Conservation (phyloP, 2,113 vertebrate genomes). For the Tapirus terrestris region DNA sequence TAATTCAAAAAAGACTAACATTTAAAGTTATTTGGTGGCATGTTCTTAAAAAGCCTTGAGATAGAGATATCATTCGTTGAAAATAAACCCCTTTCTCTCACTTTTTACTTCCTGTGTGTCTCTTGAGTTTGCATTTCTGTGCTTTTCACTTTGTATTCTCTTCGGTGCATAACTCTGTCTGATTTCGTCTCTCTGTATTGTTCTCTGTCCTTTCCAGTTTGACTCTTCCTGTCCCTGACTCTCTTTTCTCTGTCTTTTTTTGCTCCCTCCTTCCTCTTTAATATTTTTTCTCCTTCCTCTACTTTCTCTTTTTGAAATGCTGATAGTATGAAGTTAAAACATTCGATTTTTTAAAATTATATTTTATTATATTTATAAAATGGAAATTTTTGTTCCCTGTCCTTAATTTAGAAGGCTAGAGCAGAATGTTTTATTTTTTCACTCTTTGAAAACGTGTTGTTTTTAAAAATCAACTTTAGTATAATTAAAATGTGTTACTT, state of each 20-base stretch:
- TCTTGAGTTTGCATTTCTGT: background rate
- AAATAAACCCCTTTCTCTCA: background rate
- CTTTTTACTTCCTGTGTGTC: background rate
- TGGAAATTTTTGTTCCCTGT: background rate
- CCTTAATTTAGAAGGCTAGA: conserved; percentile 10
- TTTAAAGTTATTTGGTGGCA: conserved; percentile 35
- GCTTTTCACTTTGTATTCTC: background rate
- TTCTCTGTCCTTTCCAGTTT: background rate
- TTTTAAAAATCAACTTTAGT: background rate
- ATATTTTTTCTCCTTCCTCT: background rate
- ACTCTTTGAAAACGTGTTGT: conserved; percentile 32
- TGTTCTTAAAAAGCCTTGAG: background rate
- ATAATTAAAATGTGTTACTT: background rate
- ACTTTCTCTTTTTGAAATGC: conserved; percentile 18
- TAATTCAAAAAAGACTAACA: background rate
- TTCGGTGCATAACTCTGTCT: background rate
- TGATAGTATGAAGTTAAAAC: background rate
- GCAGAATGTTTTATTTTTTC: background rate
- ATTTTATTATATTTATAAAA: background rate
- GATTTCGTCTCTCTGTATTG: background rate
- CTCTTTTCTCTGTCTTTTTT: background rate
- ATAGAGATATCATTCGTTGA: background rate
- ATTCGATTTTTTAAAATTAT: background rate
- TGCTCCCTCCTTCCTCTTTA: background rate
- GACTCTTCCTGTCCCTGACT: background rate